A percentile compares a stretch with the other conserved stretches of the same genome.
These are phyloP conservation scores for Coenonympha glycerion DNA, from an alignment of 2,888 invertebrate species.

Conservation along the genomic window DNA sequence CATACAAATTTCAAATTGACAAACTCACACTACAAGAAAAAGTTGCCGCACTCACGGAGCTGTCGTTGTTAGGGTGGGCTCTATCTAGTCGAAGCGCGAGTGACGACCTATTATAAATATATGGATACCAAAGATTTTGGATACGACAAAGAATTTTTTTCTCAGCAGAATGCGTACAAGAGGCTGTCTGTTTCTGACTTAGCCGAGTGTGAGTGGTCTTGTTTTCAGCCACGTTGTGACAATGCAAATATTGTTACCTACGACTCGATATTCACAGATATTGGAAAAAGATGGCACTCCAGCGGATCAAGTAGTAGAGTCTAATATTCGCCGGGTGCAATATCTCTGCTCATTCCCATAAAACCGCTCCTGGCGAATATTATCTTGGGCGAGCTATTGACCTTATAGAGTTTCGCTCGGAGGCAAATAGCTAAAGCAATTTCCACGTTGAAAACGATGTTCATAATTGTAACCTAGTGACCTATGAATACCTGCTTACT, in stretches of 20 bases:
- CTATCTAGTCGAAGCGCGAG: too few species aligned
- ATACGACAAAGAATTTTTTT: too few species aligned
- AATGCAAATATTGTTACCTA: conserved; percentile 21
- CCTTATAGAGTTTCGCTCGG: conserved; percentile 51
- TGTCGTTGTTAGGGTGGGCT: too few species aligned
- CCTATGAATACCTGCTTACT: conserved; percentile 17
- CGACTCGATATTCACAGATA: conserved; percentile 56
- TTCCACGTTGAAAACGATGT: conserved; percentile 55
- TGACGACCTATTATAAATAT: too few species aligned
- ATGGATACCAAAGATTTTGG: too few species aligned
- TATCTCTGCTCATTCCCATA: conserved; percentile 51
- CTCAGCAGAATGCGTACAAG: too few species aligned
- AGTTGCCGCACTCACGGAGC: too few species aligned
- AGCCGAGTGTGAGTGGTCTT: neutral
- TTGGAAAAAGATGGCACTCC: conserved; percentile 61
- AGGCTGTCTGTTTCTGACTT: too few species aligned
- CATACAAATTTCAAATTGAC: too few species aligned
- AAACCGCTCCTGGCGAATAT: conserved; percentile 58
- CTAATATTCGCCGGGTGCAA: conserved; percentile 50
- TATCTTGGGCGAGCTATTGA: conserved; percentile 57
- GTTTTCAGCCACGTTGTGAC: neutral
- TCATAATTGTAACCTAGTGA: conserved; percentile 50
- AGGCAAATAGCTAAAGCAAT: conserved; percentile 55
- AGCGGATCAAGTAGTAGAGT: conserved; percentile 54
- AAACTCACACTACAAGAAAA: too few species aligned